Conservation (phyloP, 1,140 invertebrate genomes). For the Solenopsis fugax region DNA sequence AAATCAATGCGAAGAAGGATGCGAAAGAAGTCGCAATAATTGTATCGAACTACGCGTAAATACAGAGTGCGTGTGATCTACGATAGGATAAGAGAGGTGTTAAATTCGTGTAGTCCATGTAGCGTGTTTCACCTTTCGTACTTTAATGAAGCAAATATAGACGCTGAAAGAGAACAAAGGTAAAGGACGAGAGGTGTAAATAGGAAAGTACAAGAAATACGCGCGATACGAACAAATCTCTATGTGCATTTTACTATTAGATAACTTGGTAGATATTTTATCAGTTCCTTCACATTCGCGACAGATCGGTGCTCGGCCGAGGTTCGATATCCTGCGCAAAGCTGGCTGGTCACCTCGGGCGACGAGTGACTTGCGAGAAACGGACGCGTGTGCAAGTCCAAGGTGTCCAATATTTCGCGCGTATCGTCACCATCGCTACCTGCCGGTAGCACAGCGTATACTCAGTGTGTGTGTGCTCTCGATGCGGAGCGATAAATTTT, state of each 20-base stretch:
- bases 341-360: neutral
- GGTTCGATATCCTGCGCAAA: slow-evolving; percentile 17
- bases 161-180: slow-evolving; percentile 17
- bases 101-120: slow-evolving; percentile 23
- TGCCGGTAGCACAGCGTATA: slow-evolving; percentile 45
- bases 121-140: slow-evolving; percentile 17
- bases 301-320: neutral
- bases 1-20: neutral
- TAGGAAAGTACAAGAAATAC: slow-evolving; percentile 1
- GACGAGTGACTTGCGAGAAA: slow-evolving; percentile 6
- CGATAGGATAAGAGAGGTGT: neutral
- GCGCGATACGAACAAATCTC: slow-evolving; percentile 35
- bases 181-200: neutral
- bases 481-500: slow-evolving; percentile 82
- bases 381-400: slow-evolving; percentile 19
- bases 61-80: neutral
- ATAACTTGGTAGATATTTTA: neutral
- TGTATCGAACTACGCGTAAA: slow-evolving; percentile 14
- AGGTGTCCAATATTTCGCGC: slow-evolving; percentile 33
- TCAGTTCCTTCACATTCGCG: neutral
- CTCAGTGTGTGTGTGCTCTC: slow-evolving; percentile 62
- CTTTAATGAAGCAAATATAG: slow-evolving; percentile 32
- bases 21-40: neutral
- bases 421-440: slow-evolving; percentile 38
- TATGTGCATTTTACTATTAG: slow-evolving; percentile 8